These are phyloP conservation scores for Vollenhovia emeryi DNA, from an alignment of 1,140 invertebrate genomes.

Conservation along the genomic window DNA sequence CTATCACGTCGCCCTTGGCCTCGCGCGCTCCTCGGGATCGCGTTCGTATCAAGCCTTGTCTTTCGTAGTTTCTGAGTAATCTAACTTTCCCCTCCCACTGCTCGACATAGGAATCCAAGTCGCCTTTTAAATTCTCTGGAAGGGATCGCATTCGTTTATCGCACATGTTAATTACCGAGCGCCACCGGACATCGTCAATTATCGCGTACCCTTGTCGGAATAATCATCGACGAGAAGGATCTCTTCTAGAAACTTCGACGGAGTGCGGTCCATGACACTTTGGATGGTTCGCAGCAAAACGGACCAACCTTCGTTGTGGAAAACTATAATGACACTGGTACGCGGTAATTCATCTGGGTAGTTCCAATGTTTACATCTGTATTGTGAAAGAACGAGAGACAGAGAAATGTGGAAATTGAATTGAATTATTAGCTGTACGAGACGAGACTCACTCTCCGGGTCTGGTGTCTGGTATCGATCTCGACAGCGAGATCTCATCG, in stretches of 20 bases:
- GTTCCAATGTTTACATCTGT: conserved; percentile 98
- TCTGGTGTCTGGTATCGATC: conserved; percentile 95
- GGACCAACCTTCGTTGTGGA: conserved; percentile 99
- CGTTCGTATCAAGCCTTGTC: conserved; percentile 96
- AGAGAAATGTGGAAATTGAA: conserved; percentile 31
- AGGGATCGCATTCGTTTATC: conserved; percentile 55
- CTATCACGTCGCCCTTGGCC: conserved; percentile 97
- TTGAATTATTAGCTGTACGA: neutral
- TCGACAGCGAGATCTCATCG: conserved; percentile 94
- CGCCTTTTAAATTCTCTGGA: conserved; percentile 94
- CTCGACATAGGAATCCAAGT: conserved; percentile 96
- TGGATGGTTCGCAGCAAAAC: conserved; percentile 98
- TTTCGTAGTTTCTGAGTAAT: conserved; percentile 93
- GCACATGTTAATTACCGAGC: neutral
- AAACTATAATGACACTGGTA: conserved; percentile 98
- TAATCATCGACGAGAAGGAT: conserved; percentile 99
- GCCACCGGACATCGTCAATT: neutral
- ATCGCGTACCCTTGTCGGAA: conserved; percentile 94
- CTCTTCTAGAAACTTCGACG: conserved; percentile 96
- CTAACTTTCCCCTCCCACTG: conserved; percentile 95
- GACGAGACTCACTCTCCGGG: conserved; percentile 89
- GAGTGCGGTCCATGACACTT: conserved; percentile 96
- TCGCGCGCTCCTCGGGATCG: conserved; percentile 97
- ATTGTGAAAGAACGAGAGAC: conserved; percentile 60
- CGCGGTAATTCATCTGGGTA: conserved; percentile 95